These are phyloP conservation scores for Drosophila nigricruria DNA, from an alignment of 2,888 invertebrate genomes.

Conservation along the genomic window DNA sequence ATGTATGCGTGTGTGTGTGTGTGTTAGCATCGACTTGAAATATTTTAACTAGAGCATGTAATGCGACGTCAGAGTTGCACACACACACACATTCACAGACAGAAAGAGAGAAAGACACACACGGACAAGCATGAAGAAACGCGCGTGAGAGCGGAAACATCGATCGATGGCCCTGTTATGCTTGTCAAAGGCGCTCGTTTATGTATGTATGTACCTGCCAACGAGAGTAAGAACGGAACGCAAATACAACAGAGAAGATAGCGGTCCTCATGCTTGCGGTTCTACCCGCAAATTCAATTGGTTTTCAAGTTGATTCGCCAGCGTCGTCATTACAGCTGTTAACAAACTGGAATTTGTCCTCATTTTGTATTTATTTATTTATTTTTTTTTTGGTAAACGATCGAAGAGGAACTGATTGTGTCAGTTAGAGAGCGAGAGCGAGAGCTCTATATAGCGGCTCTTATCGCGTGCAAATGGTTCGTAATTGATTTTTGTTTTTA, in stretches of 20 bases:
- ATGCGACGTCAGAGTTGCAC: slow-evolving; percentile 31
- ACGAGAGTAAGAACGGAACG: slow-evolving; percentile 20
- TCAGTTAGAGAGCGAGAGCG: neutral
- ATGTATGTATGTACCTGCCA: slow-evolving; percentile 18
- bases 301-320: slow-evolving; percentile 57
- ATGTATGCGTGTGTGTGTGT: neutral
- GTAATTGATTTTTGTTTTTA: slow-evolving; percentile 20
- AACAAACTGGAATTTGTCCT: slow-evolving; percentile 46
- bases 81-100: neutral
- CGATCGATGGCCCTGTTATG: slow-evolving; percentile 35
- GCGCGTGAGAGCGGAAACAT: slow-evolving; percentile 30
- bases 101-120: too few relatives aligned
- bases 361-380: too few relatives aligned
- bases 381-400: too few relatives aligned
- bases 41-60: slow-evolving; percentile 16
- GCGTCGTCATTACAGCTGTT: slow-evolving; percentile 43
- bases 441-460: slow-evolving; percentile 12
- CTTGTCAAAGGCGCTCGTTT: slow-evolving; percentile 14
- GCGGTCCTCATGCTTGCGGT: slow-evolving; percentile 1
- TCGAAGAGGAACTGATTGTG: slow-evolving; percentile 18
- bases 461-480: slow-evolving; percentile 29
- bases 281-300: slow-evolving; percentile 41
- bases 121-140: slow-evolving; percentile 1
- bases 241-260: slow-evolving; percentile 19
- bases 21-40: neutral